These are phyloP conservation scores for Thelaira solivaga DNA, from an alignment of 2,888 invertebrate genomes.

Conservation along the genomic window DNA sequence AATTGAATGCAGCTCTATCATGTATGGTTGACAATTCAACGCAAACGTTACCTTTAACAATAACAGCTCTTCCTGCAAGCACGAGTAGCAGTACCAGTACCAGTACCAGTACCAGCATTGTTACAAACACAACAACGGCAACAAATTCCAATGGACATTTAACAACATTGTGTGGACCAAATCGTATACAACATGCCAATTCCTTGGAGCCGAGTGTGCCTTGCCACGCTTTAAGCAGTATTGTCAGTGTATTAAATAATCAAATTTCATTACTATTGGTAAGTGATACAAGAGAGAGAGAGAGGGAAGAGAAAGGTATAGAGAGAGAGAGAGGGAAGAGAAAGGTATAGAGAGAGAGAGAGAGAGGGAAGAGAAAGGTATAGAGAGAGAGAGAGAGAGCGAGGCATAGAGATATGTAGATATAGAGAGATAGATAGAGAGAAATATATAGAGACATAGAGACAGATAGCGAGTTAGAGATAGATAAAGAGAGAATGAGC, in stretches of 20 bases:
- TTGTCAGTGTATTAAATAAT: constrained; percentile 81
- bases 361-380: no score
- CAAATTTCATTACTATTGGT: constrained; percentile 85
- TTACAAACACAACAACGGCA: neutral
- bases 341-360: no score
- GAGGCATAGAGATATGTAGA: no score
- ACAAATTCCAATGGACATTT: constrained; percentile 53
- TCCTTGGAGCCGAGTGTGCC: constrained; percentile 80
- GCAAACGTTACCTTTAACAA: constrained; percentile 65
- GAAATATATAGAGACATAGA: no score
- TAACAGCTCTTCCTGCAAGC: constrained; percentile 35
- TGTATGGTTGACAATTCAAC: constrained; percentile 69
- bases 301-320: no score
- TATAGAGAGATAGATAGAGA: no score
- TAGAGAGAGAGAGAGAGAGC: no score
- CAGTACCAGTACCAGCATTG: neutral
- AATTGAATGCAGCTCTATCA: constrained; percentile 59
- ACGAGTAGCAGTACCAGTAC: constrained; percentile 24
- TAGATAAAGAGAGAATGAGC: no score
- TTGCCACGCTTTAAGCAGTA: constrained; percentile 80
- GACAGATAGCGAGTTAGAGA: no score
- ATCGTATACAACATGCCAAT: constrained; percentile 76
- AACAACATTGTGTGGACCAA: constrained; percentile 73
- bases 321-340: no score
- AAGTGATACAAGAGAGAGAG: no score